Conservation (phyloP, 2,888 invertebrate species). For the Lochmaea capreae region DNA sequence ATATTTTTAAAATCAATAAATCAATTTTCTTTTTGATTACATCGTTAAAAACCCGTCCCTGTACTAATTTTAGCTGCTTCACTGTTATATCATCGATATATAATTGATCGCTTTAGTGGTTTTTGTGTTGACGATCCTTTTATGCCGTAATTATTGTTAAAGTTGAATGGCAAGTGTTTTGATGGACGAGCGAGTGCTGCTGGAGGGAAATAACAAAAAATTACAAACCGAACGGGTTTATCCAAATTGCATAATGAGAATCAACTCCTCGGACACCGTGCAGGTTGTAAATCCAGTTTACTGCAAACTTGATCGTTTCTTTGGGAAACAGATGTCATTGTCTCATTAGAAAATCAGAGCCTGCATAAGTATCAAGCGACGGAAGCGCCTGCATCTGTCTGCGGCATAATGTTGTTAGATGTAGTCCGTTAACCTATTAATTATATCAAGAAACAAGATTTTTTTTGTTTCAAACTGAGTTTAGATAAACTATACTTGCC, state of each 20-base stretch:
- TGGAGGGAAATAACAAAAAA: constrained; percentile 17
- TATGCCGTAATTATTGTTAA: constrained; percentile 23
- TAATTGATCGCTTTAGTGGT: constrained; percentile 34
- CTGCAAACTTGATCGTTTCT: background rate
- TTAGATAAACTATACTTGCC: background rate
- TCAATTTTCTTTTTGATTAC: background rate
- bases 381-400: constrained; percentile 1
- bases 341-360: constrained; percentile 2
- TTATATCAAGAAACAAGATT: background rate
- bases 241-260: constrained; percentile 32
- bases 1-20: too few species aligned
- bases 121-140: constrained; percentile 35
- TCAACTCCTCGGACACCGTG: background rate
- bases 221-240: constrained; percentile 20
- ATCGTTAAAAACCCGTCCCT: background rate
- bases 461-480: background rate
- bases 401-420: background rate
- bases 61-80: constrained; percentile 28
- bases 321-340: constrained; percentile 8
- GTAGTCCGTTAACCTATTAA: background rate
- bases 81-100: constrained; percentile 31
- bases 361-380: background rate
- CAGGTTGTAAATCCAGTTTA: constrained; percentile 27
- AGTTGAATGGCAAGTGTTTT: constrained; percentile 36
- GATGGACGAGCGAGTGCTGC: constrained; percentile 25